Percentiles rank a stretch among this genome's conserved stretches.
Conservation (phyloP, 2,797 vertebrate species). For the Syngnathus acus region DNA sequence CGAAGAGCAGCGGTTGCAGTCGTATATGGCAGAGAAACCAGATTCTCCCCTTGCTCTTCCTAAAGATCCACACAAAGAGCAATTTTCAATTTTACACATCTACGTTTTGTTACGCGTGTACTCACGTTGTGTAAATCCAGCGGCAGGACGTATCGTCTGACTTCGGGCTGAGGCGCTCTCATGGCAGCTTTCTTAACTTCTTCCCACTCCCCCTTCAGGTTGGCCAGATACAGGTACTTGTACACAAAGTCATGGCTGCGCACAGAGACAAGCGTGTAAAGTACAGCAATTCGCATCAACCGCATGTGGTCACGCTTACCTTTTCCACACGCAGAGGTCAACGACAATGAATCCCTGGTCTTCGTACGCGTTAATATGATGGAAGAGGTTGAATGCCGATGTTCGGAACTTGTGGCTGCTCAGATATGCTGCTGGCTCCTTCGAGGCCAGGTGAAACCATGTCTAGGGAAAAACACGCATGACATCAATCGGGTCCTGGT, state of each 20-base stretch:
- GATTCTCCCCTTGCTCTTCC: conserved; percentile 90
- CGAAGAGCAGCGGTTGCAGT: conserved; percentile 85
- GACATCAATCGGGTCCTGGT: no score
- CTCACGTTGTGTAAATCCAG: conserved; percentile 81
- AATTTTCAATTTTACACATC: no score
- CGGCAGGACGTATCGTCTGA: conserved; percentile 89
- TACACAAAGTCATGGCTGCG: conserved; percentile 94
- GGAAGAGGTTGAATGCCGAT: conserved; percentile 90
- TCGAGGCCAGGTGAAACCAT: conserved; percentile 89
- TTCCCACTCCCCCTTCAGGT: conserved; percentile 91
- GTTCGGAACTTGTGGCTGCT: conserved; percentile 82
- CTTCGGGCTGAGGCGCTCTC: conserved; percentile 93
- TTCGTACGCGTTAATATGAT: conserved; percentile 95
- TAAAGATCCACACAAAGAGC: conserved; percentile 65
- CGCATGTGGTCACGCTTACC: conserved; percentile 58
- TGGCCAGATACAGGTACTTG: conserved; percentile 95
- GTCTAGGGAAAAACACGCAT: conserved; percentile 66
- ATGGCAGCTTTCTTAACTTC: conserved; percentile 90
- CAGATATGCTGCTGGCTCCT: conserved; percentile 84
- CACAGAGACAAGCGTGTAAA: neutral
- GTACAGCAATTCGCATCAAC: neutral
- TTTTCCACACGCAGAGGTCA: conserved; percentile 95
- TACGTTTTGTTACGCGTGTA: neutral
- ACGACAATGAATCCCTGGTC: conserved; percentile 86
- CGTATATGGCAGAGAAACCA: conserved; percentile 84